Evolutionary conservation across 2,888 invertebrate genomes (phyloP).

Genomic region (Ptilodon capucinus): DNA sequence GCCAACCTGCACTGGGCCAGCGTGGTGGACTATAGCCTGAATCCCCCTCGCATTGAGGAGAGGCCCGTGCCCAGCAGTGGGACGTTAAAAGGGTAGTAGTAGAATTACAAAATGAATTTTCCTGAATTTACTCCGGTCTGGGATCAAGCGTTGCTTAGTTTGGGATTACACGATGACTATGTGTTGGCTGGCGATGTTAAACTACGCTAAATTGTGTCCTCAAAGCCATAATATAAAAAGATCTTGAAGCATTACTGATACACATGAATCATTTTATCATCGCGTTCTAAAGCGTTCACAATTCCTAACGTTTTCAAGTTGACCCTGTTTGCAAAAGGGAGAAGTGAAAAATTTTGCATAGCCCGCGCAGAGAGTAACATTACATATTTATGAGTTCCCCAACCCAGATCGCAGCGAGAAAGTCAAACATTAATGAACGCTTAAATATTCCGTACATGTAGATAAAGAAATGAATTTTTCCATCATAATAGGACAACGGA

Average conservation of each 20-base stretch:
- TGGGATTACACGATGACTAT: too few relatives aligned
- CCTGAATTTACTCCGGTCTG: too few relatives aligned
- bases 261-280: conserved; percentile 7
- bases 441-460: conserved; percentile 48
- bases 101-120: too few relatives aligned
- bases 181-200: too few relatives aligned
- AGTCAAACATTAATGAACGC: conserved; percentile 79
- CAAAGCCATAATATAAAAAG: too few relatives aligned
- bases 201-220: too few relatives aligned
- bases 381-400: conserved; percentile 80
- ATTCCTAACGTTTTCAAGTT: conserved; percentile 58
- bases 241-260: conserved; percentile 8
- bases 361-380: conserved; percentile 58
- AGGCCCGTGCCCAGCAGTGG: too few relatives aligned
- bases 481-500: conserved; percentile 55
- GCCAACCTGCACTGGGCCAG: too few relatives aligned
- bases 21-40: too few relatives aligned
- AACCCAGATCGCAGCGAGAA: conserved; percentile 69
- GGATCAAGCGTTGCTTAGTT: too few relatives aligned
- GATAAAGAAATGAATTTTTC: conserved; percentile 75
- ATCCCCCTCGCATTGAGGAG: too few relatives aligned
- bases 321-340: conserved; percentile 64
- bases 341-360: conserved; percentile 62
- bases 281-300: conserved; percentile 40
- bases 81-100: too few relatives aligned